These are phyloP conservation scores for Petrocephalus microphthalmus DNA, from an alignment of 2,113 vertebrate species.

Conservation along the genomic window DNA sequence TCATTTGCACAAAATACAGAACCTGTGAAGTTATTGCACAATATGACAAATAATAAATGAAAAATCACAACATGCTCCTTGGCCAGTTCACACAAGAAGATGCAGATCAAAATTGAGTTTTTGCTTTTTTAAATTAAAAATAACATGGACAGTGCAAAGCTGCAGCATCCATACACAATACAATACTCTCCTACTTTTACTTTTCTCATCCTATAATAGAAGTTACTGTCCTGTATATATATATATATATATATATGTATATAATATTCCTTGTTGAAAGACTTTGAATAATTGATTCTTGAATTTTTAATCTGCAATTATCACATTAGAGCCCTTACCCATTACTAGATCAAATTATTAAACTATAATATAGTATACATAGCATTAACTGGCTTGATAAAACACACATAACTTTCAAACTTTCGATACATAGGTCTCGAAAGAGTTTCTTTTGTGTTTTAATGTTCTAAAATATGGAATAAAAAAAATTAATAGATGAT, in stretches of 20 bases:
- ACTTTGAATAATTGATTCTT: background rate
- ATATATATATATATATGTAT: no score
- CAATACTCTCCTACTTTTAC: background rate
- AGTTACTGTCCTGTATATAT: background rate
- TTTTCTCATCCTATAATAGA: background rate
- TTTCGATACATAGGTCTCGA: background rate
- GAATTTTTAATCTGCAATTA: background rate
- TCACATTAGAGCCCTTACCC: background rate
- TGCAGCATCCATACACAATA: background rate
- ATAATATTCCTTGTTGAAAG: background rate
- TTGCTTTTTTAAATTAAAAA: background rate
- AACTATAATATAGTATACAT: background rate
- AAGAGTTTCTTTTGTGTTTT: background rate
- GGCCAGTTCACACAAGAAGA: background rate
- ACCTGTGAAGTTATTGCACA: background rate
- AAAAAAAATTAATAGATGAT: background rate
- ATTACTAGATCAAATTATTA: background rate
- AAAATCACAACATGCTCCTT: background rate
- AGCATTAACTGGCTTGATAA: background rate
- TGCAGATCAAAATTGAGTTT: background rate
- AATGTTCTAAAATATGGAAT: background rate
- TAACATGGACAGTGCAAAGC: background rate
- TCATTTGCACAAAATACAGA: background rate
- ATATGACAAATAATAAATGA: background rate
- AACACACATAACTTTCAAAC: background rate